Percentiles rank a stretch among this genome's conserved stretches.
phyloP scores from a whole-genome alignment of 2,888 invertebrate species.

The Hermaeophaga mercurialis region DNA sequence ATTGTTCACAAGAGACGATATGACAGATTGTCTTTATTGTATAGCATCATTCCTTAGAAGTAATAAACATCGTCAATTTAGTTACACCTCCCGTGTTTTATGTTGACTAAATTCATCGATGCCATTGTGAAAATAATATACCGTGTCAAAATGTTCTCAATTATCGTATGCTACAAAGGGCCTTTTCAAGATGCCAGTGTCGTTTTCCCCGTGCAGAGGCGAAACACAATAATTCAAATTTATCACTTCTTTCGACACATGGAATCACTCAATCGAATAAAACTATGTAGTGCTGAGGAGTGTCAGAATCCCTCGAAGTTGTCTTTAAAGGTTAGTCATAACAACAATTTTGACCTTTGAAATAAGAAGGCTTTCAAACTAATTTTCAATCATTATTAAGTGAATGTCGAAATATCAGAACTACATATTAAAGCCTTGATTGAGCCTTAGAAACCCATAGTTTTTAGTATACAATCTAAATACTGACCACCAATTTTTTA shows the following conservation, averaged over 20 bases:
- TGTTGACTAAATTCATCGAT: conserved; percentile 17
- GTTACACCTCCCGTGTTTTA: conserved; percentile 1
- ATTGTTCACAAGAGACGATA: neutral
- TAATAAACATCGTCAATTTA: conserved; percentile 1
- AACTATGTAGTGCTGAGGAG: conserved; percentile 7
- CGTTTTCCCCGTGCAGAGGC: conserved; percentile 13
- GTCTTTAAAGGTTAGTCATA: neutral
- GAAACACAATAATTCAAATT: conserved; percentile 22
- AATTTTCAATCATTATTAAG: too few relatives aligned
- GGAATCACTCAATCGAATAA: conserved; percentile 14
- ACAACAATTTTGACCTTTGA: neutral
- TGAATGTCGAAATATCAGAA: too few relatives aligned
- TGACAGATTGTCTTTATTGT: neutral
- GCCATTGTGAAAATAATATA: conserved; percentile 26
- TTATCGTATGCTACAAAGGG: conserved; percentile 24
- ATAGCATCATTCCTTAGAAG: neutral
- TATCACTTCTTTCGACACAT: conserved; percentile 26
- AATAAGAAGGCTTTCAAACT: too few relatives aligned
- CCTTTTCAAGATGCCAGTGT: conserved; percentile 26
- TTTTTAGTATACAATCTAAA: too few relatives aligned
- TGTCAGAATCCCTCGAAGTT: neutral
- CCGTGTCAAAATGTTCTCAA: conserved; percentile 28
- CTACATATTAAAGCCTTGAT: too few relatives aligned
- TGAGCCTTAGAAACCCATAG: too few relatives aligned
- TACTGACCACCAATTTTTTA: too few relatives aligned